phyloP scores from a whole-genome alignment of 2,888 invertebrate genomes.

The Rhingia rostrata region DNA sequence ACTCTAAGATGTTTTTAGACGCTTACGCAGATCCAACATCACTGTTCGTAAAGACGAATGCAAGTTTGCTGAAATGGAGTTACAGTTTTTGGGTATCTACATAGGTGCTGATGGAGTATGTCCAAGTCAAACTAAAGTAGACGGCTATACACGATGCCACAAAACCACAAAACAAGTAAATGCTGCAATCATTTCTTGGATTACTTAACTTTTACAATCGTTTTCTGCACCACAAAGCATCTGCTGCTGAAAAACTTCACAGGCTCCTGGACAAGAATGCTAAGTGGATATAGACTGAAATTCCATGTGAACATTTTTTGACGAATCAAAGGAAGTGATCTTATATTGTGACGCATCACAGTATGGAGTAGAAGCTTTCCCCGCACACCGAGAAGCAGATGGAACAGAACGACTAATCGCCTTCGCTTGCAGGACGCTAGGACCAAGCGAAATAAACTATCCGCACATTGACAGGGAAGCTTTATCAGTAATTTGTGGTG shows the following conservation, averaged over 20 bases:
- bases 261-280: neutral
- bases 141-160: neutral
- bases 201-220: constrained; percentile 28
- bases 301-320: too few species aligned
- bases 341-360: constrained; percentile 15
- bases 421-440: constrained; percentile 3
- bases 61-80: neutral
- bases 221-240: constrained; percentile 28
- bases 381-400: neutral
- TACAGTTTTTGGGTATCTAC: too few species aligned
- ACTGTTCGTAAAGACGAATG: constrained; percentile 1
- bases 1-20: constrained; percentile 16
- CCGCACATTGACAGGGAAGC: constrained; percentile 20
- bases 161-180: constrained; percentile 26
- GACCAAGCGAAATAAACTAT: constrained; percentile 6
- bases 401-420: constrained; percentile 11
- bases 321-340: neutral
- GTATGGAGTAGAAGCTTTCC: constrained; percentile 4
- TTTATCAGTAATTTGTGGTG: constrained; percentile 1
- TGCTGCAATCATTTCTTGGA: constrained; percentile 31
- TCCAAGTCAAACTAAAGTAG: neutral
- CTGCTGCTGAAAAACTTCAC: constrained; percentile 13
- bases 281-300: neutral
- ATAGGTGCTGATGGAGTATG: neutral
- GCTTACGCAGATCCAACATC: constrained; percentile 1